Percentiles rank a stretch among this genome's conserved stretches.
phyloP scores from a whole-genome alignment of 1,140 invertebrate genomes.

The Heterodera schachtii region DNA sequence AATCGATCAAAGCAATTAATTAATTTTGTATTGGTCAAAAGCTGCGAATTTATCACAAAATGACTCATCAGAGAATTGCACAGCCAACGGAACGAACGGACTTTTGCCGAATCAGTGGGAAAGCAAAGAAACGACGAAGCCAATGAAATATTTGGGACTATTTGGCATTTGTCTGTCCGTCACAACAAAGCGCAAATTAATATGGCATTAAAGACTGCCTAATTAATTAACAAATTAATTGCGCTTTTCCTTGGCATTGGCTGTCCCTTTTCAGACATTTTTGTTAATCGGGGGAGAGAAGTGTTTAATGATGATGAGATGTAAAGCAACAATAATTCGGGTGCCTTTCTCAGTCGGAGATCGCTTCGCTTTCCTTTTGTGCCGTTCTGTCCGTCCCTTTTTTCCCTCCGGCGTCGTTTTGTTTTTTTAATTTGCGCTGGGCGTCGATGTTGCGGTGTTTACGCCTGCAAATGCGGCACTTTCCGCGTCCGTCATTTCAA shows the following conservation, averaged over 20 bases:
- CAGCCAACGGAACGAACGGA: background rate
- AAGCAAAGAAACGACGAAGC: background rate
- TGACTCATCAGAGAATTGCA: slow-evolving; percentile 3
- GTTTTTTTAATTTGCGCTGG: background rate
- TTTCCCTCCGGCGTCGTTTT: background rate
- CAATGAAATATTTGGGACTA: background rate
- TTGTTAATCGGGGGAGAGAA: background rate
- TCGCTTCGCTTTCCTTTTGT: background rate
- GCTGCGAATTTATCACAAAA: background rate
- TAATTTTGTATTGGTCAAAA: slow-evolving; percentile 21
- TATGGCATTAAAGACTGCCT: background rate
- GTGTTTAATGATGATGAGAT: background rate
- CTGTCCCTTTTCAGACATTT: background rate
- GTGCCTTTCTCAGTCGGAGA: background rate
- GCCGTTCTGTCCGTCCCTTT: background rate
- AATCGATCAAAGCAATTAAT: background rate
- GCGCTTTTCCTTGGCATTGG: background rate
- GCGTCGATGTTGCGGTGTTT: background rate
- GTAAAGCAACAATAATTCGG: background rate
- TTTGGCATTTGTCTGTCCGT: background rate
- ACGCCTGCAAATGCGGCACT: background rate
- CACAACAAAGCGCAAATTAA: background rate
- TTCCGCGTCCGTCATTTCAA: background rate
- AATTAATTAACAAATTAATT: background rate
- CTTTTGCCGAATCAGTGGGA: too few species aligned